Conservation (phyloP, 92 coral and sea anemone genomes). For the Epizoanthus stellaris region DNA sequence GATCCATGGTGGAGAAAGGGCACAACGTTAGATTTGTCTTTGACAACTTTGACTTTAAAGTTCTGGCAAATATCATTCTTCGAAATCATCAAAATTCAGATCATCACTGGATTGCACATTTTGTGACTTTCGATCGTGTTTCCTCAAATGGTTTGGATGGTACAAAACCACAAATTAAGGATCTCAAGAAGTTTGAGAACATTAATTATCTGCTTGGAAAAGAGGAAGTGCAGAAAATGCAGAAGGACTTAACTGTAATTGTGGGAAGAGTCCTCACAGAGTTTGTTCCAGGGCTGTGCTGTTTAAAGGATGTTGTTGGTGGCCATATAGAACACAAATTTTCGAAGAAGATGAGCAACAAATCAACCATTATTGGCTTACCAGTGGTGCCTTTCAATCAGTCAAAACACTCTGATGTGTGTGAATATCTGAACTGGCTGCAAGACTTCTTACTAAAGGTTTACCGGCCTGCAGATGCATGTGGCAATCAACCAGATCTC, state of each 20-base stretch:
- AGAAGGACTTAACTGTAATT: conserved; percentile 41
- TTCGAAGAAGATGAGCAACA: conserved; percentile 61
- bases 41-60: neutral
- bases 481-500: no score
- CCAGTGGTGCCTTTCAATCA: conserved; percentile 73
- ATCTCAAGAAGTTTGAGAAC: conserved; percentile 55
- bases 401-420: conserved; percentile 70
- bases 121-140: conserved; percentile 59
- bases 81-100: conserved; percentile 49
- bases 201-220: conserved; percentile 36
- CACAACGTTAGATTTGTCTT: neutral
- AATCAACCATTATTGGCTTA: conserved; percentile 61
- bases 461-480: conserved; percentile 5
- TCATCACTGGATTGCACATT: conserved; percentile 68
- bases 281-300: conserved; percentile 48
- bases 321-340: conserved; percentile 62
- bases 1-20: no score
- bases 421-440: conserved; percentile 59
- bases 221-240: conserved; percentile 39
- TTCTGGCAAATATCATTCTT: neutral
- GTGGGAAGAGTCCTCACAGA: conserved; percentile 51
- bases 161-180: conserved; percentile 36
- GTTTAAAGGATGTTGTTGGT: conserved; percentile 39
- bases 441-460: conserved; percentile 49
- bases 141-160: conserved; percentile 47